Evolutionary conservation across 1,140 invertebrate species (phyloP).

Genomic region (Mycetomoellerius zeteki): DNA sequence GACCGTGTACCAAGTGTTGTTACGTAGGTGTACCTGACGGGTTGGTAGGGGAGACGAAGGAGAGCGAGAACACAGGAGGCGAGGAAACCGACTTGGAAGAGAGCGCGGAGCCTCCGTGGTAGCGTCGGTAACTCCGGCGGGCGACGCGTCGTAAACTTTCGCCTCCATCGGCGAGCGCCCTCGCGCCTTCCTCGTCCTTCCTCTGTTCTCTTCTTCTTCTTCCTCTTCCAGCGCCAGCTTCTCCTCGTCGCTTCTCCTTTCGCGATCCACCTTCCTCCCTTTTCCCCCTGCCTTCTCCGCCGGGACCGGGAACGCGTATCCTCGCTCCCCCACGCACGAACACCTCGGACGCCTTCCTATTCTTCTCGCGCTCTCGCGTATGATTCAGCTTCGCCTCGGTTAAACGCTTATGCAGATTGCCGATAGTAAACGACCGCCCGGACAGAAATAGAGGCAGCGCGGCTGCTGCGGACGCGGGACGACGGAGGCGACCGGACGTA

Average conservation of each 20-base stretch:
- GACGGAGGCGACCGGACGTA: constrained; percentile 41
- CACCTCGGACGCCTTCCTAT: constrained; percentile 75
- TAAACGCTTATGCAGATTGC: constrained; percentile 82
- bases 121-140: constrained; percentile 84
- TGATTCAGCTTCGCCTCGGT: constrained; percentile 79
- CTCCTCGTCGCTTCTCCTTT: constrained; percentile 30
- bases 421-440: constrained; percentile 79
- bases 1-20: constrained; percentile 74
- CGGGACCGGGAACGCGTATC: constrained; percentile 46
- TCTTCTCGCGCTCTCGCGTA: constrained; percentile 76
- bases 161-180: constrained; percentile 83
- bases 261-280: constrained; percentile 16
- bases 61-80: constrained; percentile 44
- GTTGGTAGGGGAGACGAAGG: constrained; percentile 22
- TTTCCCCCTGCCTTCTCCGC: constrained; percentile 31
- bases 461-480: constrained; percentile 52
- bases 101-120: constrained; percentile 77
- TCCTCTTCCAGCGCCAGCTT: constrained; percentile 13
- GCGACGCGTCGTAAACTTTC: constrained; percentile 85
- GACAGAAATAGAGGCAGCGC: constrained; percentile 76
- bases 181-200: constrained; percentile 78
- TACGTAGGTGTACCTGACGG: constrained; percentile 72
- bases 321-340: constrained; percentile 70
- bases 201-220: constrained; percentile 45
- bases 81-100: constrained; percentile 57